A percentile compares a stretch with the other conserved stretches of the same genome.
Evolutionary conservation across 2,113 vertebrate genomes (phyloP).

Genomic region (Deroptyus accipitrinus): DNA sequence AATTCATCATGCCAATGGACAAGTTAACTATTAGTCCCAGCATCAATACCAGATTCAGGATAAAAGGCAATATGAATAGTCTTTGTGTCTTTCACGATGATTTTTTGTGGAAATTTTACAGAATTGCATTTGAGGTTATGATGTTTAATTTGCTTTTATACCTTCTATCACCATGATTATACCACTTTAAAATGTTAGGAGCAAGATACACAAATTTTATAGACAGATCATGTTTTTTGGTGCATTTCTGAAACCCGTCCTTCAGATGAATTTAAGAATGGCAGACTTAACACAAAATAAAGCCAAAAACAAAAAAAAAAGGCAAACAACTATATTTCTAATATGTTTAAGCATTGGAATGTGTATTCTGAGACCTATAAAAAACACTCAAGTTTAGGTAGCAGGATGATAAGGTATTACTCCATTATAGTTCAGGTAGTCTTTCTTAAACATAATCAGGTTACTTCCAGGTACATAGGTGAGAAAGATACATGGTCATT

Average conservation of each 20-base stretch:
- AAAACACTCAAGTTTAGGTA: background rate
- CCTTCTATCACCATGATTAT: background rate
- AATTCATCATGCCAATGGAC: background rate
- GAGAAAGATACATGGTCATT: fast-evolving
- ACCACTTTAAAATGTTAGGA: background rate
- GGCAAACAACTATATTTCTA: fast-evolving
- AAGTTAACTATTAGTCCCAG: background rate
- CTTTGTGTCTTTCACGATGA: background rate
- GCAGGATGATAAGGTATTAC: no score
- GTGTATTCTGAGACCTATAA: background rate
- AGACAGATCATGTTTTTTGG: background rate
- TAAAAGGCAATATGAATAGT: background rate
- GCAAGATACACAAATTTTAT: fast-evolving
- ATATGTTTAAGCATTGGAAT: background rate
- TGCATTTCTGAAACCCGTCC: background rate
- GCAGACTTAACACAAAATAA: background rate
- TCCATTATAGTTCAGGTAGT: background rate
- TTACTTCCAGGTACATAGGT: background rate
- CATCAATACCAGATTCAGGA: background rate
- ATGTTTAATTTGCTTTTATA: background rate
- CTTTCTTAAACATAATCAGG: background rate
- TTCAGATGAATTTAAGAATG: background rate
- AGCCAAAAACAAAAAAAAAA: background rate
- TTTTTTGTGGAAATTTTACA: background rate
- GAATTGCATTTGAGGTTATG: fast-evolving